These are phyloP conservation scores for Pachycephus smyrnensis DNA, from an alignment of 2,888 invertebrate genomes.

Conservation along the genomic window DNA sequence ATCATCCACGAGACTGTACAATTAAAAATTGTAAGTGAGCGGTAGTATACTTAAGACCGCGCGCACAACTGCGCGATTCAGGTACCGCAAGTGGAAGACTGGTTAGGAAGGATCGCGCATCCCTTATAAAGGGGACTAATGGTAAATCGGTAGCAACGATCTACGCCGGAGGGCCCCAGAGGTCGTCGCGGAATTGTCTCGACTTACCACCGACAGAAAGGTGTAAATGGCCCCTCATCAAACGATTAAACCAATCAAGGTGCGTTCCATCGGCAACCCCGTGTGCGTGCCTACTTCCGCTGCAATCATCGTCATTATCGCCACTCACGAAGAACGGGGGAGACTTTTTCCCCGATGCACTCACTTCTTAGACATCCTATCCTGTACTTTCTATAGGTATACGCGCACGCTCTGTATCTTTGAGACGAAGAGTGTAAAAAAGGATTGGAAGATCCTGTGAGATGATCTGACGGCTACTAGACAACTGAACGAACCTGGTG, in stretches of 20 bases:
- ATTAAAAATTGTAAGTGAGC: background rate
- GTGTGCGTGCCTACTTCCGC: conserved; percentile 11
- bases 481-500: background rate
- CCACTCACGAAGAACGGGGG: conserved; percentile 1
- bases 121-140: background rate
- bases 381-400: background rate
- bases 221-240: conserved; percentile 20
- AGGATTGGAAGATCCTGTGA: background rate
- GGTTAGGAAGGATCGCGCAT: background rate
- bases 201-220: conserved; percentile 10
- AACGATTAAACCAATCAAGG: conserved; percentile 25
- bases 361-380: background rate
- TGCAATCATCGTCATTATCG: conserved; percentile 22
- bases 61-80: background rate
- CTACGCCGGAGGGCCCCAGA: background rate
- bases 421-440: background rate
- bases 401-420: background rate
- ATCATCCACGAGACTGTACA: background rate
- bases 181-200: background rate
- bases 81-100: background rate
- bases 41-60: background rate
- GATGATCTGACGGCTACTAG: background rate
- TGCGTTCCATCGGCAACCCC: conserved; percentile 1
- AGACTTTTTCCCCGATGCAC: background rate
- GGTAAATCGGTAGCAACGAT: background rate